Conservation (phyloP, 2,797 vertebrate genomes). For the Crocodylus rhombifer region DNA sequence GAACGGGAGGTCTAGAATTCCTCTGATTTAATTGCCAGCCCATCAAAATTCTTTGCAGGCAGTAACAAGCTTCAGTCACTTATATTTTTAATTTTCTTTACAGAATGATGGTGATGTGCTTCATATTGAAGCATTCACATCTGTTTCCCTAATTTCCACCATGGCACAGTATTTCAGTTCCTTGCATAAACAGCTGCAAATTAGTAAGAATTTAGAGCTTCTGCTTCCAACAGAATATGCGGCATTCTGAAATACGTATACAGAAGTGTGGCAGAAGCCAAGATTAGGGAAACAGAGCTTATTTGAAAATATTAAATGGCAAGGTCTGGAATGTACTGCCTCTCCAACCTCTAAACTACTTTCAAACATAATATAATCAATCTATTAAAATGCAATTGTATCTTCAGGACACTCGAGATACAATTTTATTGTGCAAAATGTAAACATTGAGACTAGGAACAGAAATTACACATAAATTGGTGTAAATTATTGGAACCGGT, state of each 20-base stretch:
- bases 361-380: background rate
- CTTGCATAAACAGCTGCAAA: background rate
- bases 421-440: background rate
- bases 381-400: background rate
- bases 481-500: no score
- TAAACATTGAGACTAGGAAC: background rate
- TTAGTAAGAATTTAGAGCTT: background rate
- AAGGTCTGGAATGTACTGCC: background rate
- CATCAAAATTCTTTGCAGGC: slow-evolving; percentile 28
- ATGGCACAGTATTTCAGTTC: background rate
- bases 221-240: background rate
- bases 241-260: background rate
- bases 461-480: no score
- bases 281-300: background rate
- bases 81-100: slow-evolving; percentile 37
- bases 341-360: background rate
- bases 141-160: background rate
- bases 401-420: background rate
- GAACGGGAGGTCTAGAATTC: slow-evolving; percentile 24
- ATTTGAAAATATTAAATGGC: background rate
- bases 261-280: background rate
- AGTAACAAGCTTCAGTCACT: slow-evolving; percentile 3
- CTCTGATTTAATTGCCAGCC: slow-evolving; percentile 25
- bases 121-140: background rate
- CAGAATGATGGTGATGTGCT: background rate